phyloP scores from a whole-genome alignment of 2,113 vertebrate species.

The Zapus hudsonius region DNA sequence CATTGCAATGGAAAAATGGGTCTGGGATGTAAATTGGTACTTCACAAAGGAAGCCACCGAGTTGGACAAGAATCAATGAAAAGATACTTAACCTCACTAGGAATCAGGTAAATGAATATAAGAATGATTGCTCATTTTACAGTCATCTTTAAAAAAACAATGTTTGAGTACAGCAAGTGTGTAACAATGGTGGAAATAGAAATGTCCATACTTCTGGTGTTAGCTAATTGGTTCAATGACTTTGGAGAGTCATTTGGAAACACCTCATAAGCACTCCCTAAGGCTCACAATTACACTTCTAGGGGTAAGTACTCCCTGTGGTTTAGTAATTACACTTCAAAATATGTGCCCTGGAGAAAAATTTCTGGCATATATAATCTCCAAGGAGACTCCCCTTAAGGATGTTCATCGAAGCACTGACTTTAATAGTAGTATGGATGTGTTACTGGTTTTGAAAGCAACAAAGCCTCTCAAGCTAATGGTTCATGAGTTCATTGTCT shows the following conservation, averaged over 20 bases:
- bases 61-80: slow-evolving; percentile 1
- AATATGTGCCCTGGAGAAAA: neutral
- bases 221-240: slow-evolving; percentile 14
- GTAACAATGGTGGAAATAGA: slow-evolving; percentile 38
- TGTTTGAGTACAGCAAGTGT: slow-evolving; percentile 31
- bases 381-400: neutral
- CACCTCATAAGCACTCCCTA: slow-evolving; percentile 34
- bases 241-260: slow-evolving; percentile 42
- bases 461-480: too few species aligned
- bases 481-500: too few species aligned
- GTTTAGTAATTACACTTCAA: slow-evolving; percentile 34
- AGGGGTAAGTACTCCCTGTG: neutral
- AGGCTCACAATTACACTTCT: slow-evolving; percentile 22
- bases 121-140: slow-evolving; percentile 39
- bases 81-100: neutral
- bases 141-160: neutral
- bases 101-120: slow-evolving; percentile 35
- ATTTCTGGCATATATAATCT: neutral
- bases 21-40: slow-evolving; percentile 13
- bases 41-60: neutral
- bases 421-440: neutral
- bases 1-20: neutral
- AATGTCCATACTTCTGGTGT: neutral
- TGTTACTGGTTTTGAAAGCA: too few species aligned
- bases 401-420: neutral